Evolutionary conservation across 1,140 invertebrate genomes (phyloP), one percentile per base, ranked within the genome.

Genomic region (Drosophila orosa): DNA sequence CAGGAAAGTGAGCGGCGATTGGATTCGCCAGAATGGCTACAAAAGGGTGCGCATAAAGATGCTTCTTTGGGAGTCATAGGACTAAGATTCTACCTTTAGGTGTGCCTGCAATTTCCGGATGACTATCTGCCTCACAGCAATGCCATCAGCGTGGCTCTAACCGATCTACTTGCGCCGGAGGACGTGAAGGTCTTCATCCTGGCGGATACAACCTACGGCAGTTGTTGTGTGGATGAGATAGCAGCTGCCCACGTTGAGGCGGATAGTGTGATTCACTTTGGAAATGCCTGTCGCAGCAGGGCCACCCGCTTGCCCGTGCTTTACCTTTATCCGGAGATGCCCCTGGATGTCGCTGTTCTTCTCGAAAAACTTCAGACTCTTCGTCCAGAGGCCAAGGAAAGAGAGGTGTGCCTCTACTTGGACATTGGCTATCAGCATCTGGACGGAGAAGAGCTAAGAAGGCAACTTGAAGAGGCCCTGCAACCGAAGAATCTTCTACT

Each of bases 31-130:
- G 31, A 94, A 94, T 91, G 92, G 93, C 59, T 95, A 94, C 82
- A 90, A 94, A 86, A 95, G 94, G 92, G 96, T 97, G 92, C 91
- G 90, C 90, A 66, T 44, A 48, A 45, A 56, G 57, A 57, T 27
- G 52, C 6, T 22, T 1, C 3, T 27, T 12, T 25, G 10, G 9
- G 12, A 17, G 25, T 31, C 2, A 3, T 4, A 19, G 3, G 6
- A 31, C n/a, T 45, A 10, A 44, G 15, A 42, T 31, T 50, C 25
- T 71, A 65, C 60, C 72, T 87, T 91, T 89, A 97, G 97, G 95
- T 98, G 29, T 97, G 97, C 68, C 92, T 98, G 47, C 98, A 98
- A 93, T 98, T 99, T 92, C 97, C 98, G 12, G 98, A 99, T 93
- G 93, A 95, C 33, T 93, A 97, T 48, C 92, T 98, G 60, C 73